These are phyloP conservation scores for Lipotes vexillifer DNA, from an alignment of 2,113 vertebrate genomes.

Conservation along the genomic window DNA sequence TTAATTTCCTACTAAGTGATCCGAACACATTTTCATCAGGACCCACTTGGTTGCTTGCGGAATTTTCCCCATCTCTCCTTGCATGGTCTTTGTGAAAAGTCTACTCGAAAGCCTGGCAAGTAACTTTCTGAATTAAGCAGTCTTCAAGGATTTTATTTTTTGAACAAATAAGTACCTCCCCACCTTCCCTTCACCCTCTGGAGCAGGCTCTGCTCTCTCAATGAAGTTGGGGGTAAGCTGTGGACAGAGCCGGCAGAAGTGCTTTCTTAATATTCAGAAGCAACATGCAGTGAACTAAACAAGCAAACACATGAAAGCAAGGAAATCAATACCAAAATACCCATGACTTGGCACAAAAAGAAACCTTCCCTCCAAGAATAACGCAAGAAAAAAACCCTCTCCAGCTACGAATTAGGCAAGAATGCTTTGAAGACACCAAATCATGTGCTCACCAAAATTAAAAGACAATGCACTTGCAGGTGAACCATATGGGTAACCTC, in stretches of 20 bases:
- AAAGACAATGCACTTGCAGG: conserved; percentile 48
- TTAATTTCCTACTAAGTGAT: conserved; percentile 58
- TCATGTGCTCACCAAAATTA: conserved; percentile 16
- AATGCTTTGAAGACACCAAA: conserved; percentile 53
- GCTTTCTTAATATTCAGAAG: conserved; percentile 46
- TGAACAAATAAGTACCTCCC: neutral
- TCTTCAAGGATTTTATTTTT: conserved; percentile 31
- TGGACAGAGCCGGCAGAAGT: neutral
- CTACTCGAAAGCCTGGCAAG: neutral
- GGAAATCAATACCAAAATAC: conserved; percentile 63
- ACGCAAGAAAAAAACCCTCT: conserved; percentile 60
- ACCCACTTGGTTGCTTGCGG: neutral
- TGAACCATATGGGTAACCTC: neutral
- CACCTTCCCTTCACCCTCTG: neutral
- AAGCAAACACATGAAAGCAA: conserved; percentile 48
- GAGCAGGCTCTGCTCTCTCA: neutral
- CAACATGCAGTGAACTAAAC: conserved; percentile 40
- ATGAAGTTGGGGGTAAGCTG: conserved; percentile 9
- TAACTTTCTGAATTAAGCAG: neutral
- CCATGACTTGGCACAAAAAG: conserved; percentile 55
- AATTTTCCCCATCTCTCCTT: neutral
- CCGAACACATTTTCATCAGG: conserved; percentile 4
- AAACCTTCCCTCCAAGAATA: conserved; percentile 54
- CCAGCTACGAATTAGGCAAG: conserved; percentile 50
- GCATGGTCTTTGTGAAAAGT: neutral